phyloP scores from a whole-genome alignment of 2,888 invertebrate genomes.

The Caenorhabditis doughertyi region DNA sequence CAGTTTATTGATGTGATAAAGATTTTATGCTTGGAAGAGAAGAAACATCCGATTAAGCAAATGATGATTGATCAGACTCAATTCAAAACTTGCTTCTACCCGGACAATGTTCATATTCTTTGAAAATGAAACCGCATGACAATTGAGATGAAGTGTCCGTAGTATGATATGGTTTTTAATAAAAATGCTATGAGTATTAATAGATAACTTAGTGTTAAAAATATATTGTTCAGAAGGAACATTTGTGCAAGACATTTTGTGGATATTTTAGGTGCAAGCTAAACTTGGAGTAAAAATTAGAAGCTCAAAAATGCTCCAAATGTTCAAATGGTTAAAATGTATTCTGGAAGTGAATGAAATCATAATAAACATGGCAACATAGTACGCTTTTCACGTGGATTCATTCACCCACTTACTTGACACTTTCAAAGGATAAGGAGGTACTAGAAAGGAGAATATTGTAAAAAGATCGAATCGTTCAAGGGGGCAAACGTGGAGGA shows the following conservation, averaged over 20 bases:
- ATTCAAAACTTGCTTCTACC: neutral
- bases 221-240: too few species aligned
- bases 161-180: too few species aligned
- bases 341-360: neutral
- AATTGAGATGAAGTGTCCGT: too few species aligned
- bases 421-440: constrained; percentile 51
- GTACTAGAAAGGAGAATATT: constrained; percentile 28
- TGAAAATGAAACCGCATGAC: too few species aligned
- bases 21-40: neutral
- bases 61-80: neutral
- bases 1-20: constrained; percentile 16
- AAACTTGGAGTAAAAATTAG: too few species aligned
- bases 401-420: constrained; percentile 39
- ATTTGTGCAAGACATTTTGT: too few species aligned
- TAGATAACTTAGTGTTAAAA: too few species aligned
- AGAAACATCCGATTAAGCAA: neutral
- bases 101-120: too few species aligned
- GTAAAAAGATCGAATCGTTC: constrained; percentile 57
- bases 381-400: constrained; percentile 32
- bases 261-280: too few species aligned
- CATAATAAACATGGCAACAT: constrained; percentile 33
- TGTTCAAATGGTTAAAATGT: neutral
- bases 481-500: constrained; percentile 24
- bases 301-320: too few species aligned
- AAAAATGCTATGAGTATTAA: too few species aligned